Conservation (phyloP, 2,113 vertebrate genomes). For the Ophiodon elongatus region DNA sequence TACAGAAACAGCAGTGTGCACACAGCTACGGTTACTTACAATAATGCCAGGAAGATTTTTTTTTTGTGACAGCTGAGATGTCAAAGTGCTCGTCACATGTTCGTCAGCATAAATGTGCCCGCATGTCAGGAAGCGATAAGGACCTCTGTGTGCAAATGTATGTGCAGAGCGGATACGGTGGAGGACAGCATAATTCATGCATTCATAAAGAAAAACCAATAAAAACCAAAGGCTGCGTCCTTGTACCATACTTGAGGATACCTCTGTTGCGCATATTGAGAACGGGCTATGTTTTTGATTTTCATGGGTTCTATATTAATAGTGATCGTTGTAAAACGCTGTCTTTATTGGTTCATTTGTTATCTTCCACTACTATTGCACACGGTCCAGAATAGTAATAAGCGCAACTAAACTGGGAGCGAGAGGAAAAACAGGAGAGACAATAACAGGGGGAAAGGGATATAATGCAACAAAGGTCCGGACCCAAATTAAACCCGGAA, state of each 20-base stretch:
- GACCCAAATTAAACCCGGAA: constrained; percentile 37
- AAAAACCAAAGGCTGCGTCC: constrained; percentile 13
- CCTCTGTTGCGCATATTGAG: constrained; percentile 18
- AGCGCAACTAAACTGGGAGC: background rate
- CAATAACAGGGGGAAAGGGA: constrained; percentile 8
- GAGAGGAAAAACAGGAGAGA: constrained; percentile 8
- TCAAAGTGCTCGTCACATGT: constrained; percentile 25
- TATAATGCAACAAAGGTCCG: constrained; percentile 24
- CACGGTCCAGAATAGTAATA: background rate
- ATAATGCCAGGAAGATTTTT: background rate
- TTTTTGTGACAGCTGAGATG: constrained; percentile 6
- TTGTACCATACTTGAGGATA: constrained; percentile 14
- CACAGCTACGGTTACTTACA: background rate
- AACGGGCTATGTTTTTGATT: background rate
- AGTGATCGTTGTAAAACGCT: background rate
- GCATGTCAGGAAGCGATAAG: constrained; percentile 41
- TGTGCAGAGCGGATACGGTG: constrained; percentile 16
- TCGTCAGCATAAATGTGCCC: constrained; percentile 34
- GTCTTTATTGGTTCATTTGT: background rate
- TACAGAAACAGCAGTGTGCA: background rate
- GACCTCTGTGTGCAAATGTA: constrained; percentile 40
- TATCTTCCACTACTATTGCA: background rate
- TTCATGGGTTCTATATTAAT: background rate
- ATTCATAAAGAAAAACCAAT: constrained; percentile 17
- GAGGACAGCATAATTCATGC: constrained; percentile 29